phyloP scores from a whole-genome alignment of 1,140 invertebrate species.

The Neotoxoptera formosana region DNA sequence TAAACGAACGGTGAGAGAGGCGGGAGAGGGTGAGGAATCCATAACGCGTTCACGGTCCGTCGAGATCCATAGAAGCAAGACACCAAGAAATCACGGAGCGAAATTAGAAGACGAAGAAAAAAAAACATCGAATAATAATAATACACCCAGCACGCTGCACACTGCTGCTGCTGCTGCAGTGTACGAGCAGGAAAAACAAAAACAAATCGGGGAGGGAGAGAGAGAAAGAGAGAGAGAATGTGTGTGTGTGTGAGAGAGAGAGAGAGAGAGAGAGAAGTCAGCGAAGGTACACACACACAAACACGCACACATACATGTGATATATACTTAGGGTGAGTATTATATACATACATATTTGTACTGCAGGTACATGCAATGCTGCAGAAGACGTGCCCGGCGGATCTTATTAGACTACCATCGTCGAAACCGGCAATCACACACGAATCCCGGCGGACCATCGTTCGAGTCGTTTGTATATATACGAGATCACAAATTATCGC shows the following conservation, averaged over 20 bases:
- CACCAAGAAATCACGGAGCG: slow-evolving; percentile 52
- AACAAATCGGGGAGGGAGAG: neutral
- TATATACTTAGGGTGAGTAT: neutral
- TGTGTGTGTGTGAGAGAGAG: neutral
- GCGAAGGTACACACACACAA: neutral
- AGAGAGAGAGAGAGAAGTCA: neutral
- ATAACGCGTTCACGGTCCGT: slow-evolving; percentile 55
- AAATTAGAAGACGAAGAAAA: slow-evolving; percentile 44
- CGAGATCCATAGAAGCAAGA: slow-evolving; percentile 57
- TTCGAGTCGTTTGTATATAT: slow-evolving; percentile 27
- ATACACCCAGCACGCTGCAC: slow-evolving; percentile 31
- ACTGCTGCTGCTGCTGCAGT: neutral
- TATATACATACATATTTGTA: neutral
- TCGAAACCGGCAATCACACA: slow-evolving; percentile 53
- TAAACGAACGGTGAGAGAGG: slow-evolving; percentile 2
- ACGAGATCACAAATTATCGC: slow-evolving; percentile 57
- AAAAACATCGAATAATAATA: slow-evolving; percentile 51
- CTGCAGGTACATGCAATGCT: neutral
- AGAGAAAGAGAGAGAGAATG: neutral
- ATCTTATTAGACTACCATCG: slow-evolving; percentile 55
- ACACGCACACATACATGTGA: neutral
- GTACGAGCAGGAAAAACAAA: neutral
- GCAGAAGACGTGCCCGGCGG: slow-evolving; percentile 43
- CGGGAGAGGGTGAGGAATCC: slow-evolving; percentile 3
- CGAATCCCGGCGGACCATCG: neutral